Conservation (phyloP, 1,140 invertebrate species). For the Chironomus striatipennis region DNA sequence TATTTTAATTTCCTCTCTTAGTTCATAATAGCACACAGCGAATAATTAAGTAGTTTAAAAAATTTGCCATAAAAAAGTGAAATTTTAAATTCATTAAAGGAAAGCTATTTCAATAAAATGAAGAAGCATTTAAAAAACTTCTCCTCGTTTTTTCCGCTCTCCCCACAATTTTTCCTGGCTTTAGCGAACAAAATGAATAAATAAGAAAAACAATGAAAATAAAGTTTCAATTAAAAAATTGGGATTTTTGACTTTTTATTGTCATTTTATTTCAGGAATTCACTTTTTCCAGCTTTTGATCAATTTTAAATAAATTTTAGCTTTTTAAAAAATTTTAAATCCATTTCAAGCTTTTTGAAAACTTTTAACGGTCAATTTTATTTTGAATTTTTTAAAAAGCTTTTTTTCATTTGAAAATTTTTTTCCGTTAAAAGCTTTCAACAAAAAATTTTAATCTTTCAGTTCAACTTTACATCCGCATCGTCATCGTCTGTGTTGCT, state of each 20-base stretch:
- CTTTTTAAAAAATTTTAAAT: not conserved
- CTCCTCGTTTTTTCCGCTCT: not conserved
- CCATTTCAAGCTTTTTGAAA: not conserved
- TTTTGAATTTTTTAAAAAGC: too few relatives aligned
- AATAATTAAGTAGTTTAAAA: conserved; percentile 15
- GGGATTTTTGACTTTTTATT: not conserved
- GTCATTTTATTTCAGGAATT: too few relatives aligned
- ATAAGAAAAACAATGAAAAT: conserved; percentile 3
- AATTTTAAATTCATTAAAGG: not conserved
- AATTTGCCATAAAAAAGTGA: conserved; percentile 5
- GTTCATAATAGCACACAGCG: conserved; percentile 4
- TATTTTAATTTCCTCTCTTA: conserved; percentile 1
- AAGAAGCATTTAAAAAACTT: not conserved
- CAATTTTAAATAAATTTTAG: not conserved
- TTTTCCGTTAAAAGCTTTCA: too few relatives aligned
- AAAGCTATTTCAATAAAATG: conserved; percentile 13
- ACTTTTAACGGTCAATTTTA: too few relatives aligned
- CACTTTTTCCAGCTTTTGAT: not conserved
- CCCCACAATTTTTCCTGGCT: not conserved
- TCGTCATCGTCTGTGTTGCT: too few relatives aligned
- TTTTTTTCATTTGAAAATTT: too few relatives aligned
- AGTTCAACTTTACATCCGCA: too few relatives aligned
- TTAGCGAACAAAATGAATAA: conserved; percentile 1
- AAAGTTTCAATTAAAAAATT: conserved; percentile 14
- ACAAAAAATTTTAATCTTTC: too few relatives aligned